Evolutionary conservation across 2,888 invertebrate genomes (phyloP).

Genomic region (Dasypolia templi): DNA sequence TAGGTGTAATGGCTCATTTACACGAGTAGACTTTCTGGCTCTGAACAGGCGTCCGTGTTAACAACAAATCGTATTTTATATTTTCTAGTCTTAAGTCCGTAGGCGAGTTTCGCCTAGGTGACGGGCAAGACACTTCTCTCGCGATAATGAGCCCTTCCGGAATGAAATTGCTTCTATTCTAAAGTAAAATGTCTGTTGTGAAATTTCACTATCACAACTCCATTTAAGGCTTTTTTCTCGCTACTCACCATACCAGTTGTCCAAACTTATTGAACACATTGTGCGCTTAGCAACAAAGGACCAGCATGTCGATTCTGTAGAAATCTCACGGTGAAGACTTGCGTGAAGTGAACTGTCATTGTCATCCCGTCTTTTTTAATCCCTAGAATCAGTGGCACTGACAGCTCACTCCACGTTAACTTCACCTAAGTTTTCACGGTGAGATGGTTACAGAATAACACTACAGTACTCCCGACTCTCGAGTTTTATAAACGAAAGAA

Average conservation of each 20-base stretch:
- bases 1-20: background rate
- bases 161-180: background rate
- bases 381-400: too few species aligned
- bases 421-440: too few species aligned
- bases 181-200: background rate
- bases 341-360: too few species aligned
- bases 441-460: too few species aligned
- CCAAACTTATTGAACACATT: background rate
- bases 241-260: background rate
- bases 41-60: background rate
- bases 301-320: too few species aligned
- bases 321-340: too few species aligned
- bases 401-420: too few species aligned
- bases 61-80: background rate
- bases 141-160: constrained; percentile 1
- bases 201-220: background rate
- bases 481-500: too few species aligned
- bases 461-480: too few species aligned
- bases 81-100: background rate
- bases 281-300: constrained; percentile 1
- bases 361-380: too few species aligned
- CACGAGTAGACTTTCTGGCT: background rate
- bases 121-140: background rate
- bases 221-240: background rate
- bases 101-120: background rate